Conservation (phyloP, 2,888 invertebrate genomes). For the Sturmia bella region DNA sequence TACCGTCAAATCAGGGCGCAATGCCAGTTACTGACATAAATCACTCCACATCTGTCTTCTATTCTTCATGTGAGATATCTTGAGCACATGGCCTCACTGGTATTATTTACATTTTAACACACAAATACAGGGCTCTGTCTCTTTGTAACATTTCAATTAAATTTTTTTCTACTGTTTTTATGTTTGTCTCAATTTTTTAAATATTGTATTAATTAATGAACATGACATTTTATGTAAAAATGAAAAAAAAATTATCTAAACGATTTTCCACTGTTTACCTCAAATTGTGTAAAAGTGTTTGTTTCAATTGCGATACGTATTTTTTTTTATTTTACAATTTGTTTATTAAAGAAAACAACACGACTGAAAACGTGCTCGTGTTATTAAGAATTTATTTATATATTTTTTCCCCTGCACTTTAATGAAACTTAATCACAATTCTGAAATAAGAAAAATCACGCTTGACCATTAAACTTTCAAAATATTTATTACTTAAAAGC, state of each 20-base stretch:
- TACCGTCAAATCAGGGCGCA: too few species aligned
- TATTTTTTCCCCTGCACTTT: conserved; percentile 4
- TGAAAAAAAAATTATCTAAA: conserved; percentile 7
- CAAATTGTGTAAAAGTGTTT: conserved; percentile 12
- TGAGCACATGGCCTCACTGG: too few species aligned
- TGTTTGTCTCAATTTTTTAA: background rate
- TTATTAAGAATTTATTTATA: conserved; percentile 17
- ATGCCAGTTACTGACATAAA: too few species aligned
- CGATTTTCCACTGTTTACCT: conserved; percentile 17
- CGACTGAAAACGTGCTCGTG: conserved; percentile 52
- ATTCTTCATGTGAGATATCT: too few species aligned
- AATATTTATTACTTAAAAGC: conserved; percentile 50
- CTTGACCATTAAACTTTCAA: conserved; percentile 57
- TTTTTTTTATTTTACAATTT: background rate
- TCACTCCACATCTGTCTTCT: too few species aligned
- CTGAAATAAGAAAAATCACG: conserved; percentile 50
- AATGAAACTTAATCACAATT: conserved; percentile 14
- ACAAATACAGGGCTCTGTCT: background rate
- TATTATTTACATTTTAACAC: background rate
- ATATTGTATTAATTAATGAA: conserved; percentile 37
- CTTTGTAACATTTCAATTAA: background rate
- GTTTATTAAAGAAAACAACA: conserved; percentile 36
- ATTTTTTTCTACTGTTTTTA: background rate
- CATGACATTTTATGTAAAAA: conserved; percentile 25
- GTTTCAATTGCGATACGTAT: background rate